phyloP scores from a whole-genome alignment of 53 echinoderm and acorn worm genomes.

The Arbacia lixula region DNA sequence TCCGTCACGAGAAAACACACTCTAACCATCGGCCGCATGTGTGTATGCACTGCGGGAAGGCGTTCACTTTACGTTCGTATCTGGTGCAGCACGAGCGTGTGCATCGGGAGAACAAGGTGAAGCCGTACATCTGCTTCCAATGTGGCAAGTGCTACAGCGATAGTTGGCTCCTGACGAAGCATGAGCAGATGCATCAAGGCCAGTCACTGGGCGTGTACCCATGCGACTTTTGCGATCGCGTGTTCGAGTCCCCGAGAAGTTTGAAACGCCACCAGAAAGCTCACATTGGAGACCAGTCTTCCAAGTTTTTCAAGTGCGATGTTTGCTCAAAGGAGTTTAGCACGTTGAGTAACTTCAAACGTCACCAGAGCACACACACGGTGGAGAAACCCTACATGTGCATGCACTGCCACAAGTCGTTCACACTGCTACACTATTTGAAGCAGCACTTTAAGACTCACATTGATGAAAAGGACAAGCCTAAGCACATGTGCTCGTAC shows the following conservation, averaged over 20 bases:
- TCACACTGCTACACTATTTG: conserved; percentile 41
- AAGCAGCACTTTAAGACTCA: conserved; percentile 52
- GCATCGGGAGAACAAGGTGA: conserved; percentile 32
- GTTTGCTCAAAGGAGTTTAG: conserved; percentile 24
- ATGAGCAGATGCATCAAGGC: conserved; percentile 46
- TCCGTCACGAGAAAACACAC: conserved; percentile 52
- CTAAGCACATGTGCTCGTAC: conserved; percentile 49
- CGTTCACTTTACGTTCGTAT: conserved; percentile 38
- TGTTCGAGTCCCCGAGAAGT: conserved; percentile 25
- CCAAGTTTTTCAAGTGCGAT: conserved; percentile 2
- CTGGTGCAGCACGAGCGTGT: conserved; percentile 51
- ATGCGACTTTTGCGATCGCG: conserved; percentile 33
- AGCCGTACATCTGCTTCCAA: conserved; percentile 50
- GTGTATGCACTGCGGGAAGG: conserved; percentile 48
- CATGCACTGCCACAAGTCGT: conserved; percentile 46
- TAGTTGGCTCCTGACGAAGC: conserved; percentile 38
- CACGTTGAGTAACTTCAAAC: conserved; percentile 43
- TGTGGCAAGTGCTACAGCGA: conserved; percentile 58
- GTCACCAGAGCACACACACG: conserved; percentile 45
- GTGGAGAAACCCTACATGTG: conserved; percentile 46
- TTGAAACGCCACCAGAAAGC: conserved; percentile 28
- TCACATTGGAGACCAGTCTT: neutral
- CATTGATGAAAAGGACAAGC: conserved; percentile 38
- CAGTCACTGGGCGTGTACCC: conserved; percentile 7
- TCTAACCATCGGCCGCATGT: conserved; percentile 6